phyloP scores from a whole-genome alignment of 2,797 vertebrate species.

The Pachyuromys duprasi region DNA sequence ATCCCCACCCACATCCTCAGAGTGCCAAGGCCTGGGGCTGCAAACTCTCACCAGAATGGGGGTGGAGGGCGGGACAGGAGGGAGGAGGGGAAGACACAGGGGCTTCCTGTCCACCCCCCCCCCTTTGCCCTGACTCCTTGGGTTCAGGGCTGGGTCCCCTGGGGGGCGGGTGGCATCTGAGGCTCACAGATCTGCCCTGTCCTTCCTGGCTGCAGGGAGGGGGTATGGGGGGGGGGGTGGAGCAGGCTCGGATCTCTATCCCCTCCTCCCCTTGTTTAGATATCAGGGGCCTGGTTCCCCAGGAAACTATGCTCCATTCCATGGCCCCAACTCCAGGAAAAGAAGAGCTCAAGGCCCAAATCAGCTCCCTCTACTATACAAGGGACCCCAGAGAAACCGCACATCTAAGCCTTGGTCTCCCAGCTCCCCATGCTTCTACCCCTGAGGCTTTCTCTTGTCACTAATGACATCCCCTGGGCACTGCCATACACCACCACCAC shows the following conservation, averaged over 20 bases:
- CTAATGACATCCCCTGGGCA: neutral
- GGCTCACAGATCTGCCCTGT: slow-evolving; percentile 71
- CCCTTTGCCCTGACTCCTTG: slow-evolving; percentile 22
- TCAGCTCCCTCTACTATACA: neutral
- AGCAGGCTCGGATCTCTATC: neutral
- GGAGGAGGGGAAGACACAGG: slow-evolving; percentile 47
- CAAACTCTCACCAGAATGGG: slow-evolving; percentile 66
- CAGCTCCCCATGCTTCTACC: neutral
- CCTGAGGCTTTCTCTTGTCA: neutral
- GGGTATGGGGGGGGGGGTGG: slow-evolving; percentile 22
- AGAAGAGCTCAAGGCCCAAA: neutral
- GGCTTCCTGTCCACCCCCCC: slow-evolving; percentile 69
- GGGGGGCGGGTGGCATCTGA: slow-evolving; percentile 57
- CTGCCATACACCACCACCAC: neutral
- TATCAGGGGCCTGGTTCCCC: neutral
- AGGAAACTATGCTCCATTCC: neutral
- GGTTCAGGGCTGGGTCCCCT: slow-evolving; percentile 76
- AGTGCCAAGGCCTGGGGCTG: slow-evolving; percentile 82
- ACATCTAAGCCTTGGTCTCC: neutral
- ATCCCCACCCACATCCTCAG: slow-evolving; percentile 8
- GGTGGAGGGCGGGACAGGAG: slow-evolving; percentile 71
- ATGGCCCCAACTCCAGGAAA: neutral
- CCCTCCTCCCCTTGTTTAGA: neutral
- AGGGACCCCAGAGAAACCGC: neutral
- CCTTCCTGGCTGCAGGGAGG: slow-evolving; percentile 59